Conservation (phyloP, 2,113 vertebrate genomes). For the Sander lucioperca region DNA sequence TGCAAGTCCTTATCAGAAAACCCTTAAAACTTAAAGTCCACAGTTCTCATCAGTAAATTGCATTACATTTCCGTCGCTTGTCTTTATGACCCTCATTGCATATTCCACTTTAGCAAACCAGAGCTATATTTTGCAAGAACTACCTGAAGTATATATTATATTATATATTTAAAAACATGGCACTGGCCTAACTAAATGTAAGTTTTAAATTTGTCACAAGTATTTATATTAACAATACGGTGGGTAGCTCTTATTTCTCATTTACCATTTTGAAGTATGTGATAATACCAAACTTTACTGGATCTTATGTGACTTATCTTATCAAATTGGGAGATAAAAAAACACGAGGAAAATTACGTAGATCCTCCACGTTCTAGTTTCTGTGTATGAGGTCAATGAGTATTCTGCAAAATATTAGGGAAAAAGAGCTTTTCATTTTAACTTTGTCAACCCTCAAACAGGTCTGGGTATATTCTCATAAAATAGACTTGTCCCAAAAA, state of each 20-base stretch:
- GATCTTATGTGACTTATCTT: slow-evolving; percentile 17
- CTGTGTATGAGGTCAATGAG: neutral
- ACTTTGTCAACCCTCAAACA: neutral
- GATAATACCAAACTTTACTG: neutral
- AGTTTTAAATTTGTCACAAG: neutral
- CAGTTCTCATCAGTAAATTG: slow-evolving; percentile 38
- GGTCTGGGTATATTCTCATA: neutral
- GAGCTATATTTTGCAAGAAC: neutral
- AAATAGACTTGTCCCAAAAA: neutral
- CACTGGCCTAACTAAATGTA: neutral
- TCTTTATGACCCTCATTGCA: slow-evolving; percentile 38
- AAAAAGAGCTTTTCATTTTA: neutral
- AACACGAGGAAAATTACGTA: neutral
- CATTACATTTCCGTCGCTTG: slow-evolving; percentile 6
- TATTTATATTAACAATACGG: neutral
- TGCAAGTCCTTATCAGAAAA: slow-evolving; percentile 56
- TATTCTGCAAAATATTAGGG: neutral
- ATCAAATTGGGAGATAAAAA: neutral
- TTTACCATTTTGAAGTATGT: neutral
- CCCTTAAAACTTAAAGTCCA: slow-evolving; percentile 74
- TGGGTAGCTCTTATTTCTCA: neutral
- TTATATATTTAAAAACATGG: too few species aligned
- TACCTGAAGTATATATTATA: neutral
- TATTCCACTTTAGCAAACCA: neutral
- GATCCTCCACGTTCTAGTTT: neutral